Evolutionary conservation across 2,113 vertebrate genomes (phyloP), one percentile per base, ranked within the genome.

Genomic region (Lynx canadensis): DNA sequence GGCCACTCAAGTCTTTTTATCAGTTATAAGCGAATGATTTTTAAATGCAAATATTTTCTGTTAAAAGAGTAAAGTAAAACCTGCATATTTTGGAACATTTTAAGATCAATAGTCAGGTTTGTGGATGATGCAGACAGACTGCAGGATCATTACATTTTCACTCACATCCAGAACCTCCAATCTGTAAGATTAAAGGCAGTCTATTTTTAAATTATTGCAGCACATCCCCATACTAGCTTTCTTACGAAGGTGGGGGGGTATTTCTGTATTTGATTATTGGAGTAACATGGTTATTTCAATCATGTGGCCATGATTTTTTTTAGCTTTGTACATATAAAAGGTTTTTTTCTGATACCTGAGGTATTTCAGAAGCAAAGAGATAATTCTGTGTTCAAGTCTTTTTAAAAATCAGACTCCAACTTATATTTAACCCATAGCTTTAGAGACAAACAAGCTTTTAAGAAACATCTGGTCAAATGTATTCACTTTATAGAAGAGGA

Each of bases 1-100:
- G 85, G 48, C n/a, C 93, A 41, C 48, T 97, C 19, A 73, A 95
- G 25, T 89, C 69, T 90, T 97, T 97, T 96, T 33, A 38, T 87
- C 48, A 63, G 79, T 94, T 97, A 36, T 87, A 86, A 92, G 48
- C 11, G 21, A 95, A 83, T 87, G 38, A 76, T 83, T 97, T 95
- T 94, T 89, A 96, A 93, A 86, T 89, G 66, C 48, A 92, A 84
- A 86, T 85, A 29, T 50, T 76, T 33, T 89, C 38, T 86, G 45
- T 91, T 91, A 63, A 83, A 57, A 90, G 36, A 91, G 16, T 18
- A 93, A 80, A 92, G 29, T 84, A 63, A 98, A 96, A 76, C 29
- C 50, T 81, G 71, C 14, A 48, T 90, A 45, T 81, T 97, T 95
- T 27, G 27, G 12, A 41, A 89, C 23, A 93, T 89, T 94, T 76